Conservation (phyloP, 2,797 vertebrate genomes). For the Dipus sagitta region DNA sequence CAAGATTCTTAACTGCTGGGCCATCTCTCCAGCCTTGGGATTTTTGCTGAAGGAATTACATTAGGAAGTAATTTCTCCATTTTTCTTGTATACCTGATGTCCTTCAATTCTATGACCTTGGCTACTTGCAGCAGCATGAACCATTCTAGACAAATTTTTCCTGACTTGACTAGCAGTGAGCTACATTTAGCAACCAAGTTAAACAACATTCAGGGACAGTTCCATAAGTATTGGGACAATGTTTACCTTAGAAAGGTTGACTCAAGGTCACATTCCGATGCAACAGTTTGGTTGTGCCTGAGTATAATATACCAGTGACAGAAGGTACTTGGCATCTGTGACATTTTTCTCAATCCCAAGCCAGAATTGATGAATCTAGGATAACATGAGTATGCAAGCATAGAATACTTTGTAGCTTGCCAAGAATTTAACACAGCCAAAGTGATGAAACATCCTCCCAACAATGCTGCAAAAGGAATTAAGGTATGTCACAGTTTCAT, state of each 20-base stretch:
- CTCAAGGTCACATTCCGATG: constrained; percentile 24
- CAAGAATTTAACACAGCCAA: not conserved
- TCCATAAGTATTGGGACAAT: constrained; percentile 54
- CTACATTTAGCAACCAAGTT: constrained; percentile 74
- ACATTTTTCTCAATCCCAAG: not conserved
- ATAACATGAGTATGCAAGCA: not conserved
- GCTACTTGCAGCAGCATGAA: constrained; percentile 65
- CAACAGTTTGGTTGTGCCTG: constrained; percentile 2
- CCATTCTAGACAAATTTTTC: constrained; percentile 54
- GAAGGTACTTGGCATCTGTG: not conserved
- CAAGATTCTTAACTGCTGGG: too few relatives aligned
- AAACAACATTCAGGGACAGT: constrained; percentile 35
- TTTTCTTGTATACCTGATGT: constrained; percentile 71
- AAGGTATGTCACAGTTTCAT: not conserved
- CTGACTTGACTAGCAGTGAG: constrained; percentile 69
- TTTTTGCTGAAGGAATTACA: constrained; percentile 57
- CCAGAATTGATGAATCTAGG: not conserved
- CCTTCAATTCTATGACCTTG: constrained; percentile 72
- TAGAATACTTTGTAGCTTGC: not conserved
- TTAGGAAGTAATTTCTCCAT: constrained; percentile 69
- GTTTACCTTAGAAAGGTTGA: constrained; percentile 66
- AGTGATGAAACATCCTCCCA: not conserved
- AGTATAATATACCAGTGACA: not conserved
- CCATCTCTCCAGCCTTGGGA: not conserved
- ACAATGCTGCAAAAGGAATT: not conserved